Conservation (phyloP, 2,797 vertebrate genomes). For the Myotis daubentonii region DNA sequence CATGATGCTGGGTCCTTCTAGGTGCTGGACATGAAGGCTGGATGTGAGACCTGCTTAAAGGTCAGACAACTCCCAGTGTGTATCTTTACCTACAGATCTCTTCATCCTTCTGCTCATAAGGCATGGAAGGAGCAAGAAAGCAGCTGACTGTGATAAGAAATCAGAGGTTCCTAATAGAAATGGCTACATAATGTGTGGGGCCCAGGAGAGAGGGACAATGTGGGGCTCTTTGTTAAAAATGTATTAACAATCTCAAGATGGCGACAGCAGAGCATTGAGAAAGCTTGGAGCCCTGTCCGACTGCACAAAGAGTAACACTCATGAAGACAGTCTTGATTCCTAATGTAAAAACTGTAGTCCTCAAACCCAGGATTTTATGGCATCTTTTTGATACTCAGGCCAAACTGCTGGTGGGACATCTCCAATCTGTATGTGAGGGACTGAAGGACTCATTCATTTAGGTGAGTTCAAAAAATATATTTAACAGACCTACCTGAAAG, state of each 20-base stretch:
- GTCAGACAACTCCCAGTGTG: not conserved
- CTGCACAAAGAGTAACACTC: not conserved
- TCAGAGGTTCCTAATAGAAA: not conserved
- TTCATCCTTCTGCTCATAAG: not conserved
- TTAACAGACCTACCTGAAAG: not conserved
- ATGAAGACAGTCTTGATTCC: not conserved
- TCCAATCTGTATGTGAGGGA: not conserved
- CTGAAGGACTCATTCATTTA: not conserved
- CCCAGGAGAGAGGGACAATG: not conserved
- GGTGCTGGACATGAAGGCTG: not conserved
- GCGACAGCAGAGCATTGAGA: not conserved
- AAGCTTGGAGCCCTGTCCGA: not conserved
- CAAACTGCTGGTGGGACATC: not conserved
- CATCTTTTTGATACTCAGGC: not conserved
- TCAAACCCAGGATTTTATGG: not conserved
- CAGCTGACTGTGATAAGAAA: not conserved
- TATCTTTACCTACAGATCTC: not conserved
- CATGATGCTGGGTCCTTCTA: not conserved
- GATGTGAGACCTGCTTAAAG: not conserved
- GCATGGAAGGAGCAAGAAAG: not conserved
- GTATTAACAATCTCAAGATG: not conserved
- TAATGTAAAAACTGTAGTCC: not conserved
- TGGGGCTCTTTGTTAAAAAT: not conserved
- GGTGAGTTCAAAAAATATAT: not conserved
- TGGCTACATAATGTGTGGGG: not conserved